phyloP scores from a whole-genome alignment of 2,888 invertebrate genomes.

The Nysson spinosus region DNA sequence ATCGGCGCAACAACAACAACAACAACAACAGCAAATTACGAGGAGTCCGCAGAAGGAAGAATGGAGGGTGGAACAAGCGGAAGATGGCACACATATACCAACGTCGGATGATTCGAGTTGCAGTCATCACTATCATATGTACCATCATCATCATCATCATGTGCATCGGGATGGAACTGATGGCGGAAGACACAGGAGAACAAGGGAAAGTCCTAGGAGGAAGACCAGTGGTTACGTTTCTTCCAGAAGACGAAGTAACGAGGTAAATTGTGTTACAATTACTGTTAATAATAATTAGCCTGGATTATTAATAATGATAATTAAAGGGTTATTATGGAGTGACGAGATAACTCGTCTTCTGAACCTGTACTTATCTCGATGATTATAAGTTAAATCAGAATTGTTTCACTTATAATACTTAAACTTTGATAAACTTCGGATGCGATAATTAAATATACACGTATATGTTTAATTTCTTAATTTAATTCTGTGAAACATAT shows the following conservation, averaged over 20 bases:
- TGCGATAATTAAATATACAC: too few species aligned
- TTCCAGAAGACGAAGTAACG: conserved; percentile 78
- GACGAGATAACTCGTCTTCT: too few species aligned
- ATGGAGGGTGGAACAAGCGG: conserved; percentile 78
- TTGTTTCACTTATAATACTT: too few species aligned
- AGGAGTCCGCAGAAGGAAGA: conserved; percentile 78
- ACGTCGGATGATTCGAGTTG: conserved; percentile 82
- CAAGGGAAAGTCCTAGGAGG: conserved; percentile 83
- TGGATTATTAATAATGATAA: background rate
- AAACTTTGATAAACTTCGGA: too few species aligned
- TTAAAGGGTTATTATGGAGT: background rate
- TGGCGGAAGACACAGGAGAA: conserved; percentile 77
- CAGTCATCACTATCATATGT: conserved; percentile 73
- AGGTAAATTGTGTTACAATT: conserved; percentile 56
- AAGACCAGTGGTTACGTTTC: conserved; percentile 81
- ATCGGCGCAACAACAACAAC: conserved; percentile 39
- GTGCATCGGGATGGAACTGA: conserved; percentile 63
- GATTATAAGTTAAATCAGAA: too few species aligned
- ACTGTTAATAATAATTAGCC: background rate
- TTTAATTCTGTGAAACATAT: too few species aligned
- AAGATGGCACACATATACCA: conserved; percentile 80
- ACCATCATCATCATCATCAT: conserved; percentile 72
- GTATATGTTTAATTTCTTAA: too few species aligned
- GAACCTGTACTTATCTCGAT: too few species aligned
- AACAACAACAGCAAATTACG: conserved; percentile 76